Percentiles rank a stretch among this genome's conserved stretches.
These are phyloP conservation scores for Stenotaenia linearis DNA, from an alignment of 2,888 invertebrate species.

Conservation along the genomic window DNA sequence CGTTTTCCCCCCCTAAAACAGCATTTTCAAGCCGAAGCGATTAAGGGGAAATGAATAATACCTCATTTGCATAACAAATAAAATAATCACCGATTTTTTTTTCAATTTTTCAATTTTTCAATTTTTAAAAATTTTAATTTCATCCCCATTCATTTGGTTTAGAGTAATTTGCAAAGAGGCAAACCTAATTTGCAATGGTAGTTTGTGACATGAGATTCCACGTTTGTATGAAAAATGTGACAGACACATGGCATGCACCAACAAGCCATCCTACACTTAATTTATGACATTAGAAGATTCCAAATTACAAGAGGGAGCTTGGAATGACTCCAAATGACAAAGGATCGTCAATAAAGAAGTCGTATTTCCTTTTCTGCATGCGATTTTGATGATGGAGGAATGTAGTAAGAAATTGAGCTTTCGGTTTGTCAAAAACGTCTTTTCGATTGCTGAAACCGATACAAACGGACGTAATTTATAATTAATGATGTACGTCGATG, in stretches of 20 bases:
- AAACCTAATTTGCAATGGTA: not conserved
- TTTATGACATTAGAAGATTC: not conserved
- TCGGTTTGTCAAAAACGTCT: no score
- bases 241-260: not conserved
- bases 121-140: not conserved
- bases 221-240: not conserved
- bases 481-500: not conserved
- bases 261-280: not conserved
- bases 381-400: not conserved
- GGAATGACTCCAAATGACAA: not conserved
- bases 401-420: not conserved
- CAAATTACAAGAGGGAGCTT: not conserved
- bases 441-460: no score
- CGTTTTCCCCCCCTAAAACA: not conserved
- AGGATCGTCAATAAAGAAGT: not conserved
- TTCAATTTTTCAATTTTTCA: not conserved
- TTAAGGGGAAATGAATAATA: not conserved
- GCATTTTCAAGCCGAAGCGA: not conserved
- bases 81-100: not conserved
- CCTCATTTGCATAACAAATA: not conserved
- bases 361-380: not conserved
- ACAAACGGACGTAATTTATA: not conserved
- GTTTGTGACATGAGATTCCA: not conserved
- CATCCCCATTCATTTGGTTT: not conserved
- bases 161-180: not conserved